Percentiles rank a stretch among this genome's conserved stretches.
phyloP scores from a whole-genome alignment of 2,113 vertebrate species.

The Melanotaenia duboulayi region DNA sequence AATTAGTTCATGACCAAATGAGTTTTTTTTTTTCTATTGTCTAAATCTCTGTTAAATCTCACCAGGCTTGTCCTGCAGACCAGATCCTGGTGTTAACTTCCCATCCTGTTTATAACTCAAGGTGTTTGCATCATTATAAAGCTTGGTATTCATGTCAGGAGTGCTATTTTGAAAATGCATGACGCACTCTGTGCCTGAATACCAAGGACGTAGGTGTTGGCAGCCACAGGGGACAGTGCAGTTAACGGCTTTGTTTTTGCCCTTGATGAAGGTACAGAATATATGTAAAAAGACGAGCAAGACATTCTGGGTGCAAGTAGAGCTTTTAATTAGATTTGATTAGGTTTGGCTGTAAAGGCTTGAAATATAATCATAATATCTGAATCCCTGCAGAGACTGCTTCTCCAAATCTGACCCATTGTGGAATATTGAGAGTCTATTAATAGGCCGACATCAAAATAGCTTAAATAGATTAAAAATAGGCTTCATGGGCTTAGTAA shows the following conservation, averaged over 20 bases:
- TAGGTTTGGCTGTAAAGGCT: not conserved
- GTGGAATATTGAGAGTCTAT: slow-evolving; percentile 1
- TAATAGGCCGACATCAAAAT: slow-evolving; percentile 5
- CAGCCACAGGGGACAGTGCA: slow-evolving; percentile 68
- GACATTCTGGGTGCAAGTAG: not conserved
- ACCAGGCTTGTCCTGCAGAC: not conserved
- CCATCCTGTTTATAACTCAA: slow-evolving; percentile 51
- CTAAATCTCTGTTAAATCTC: not conserved
- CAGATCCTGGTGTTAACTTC: slow-evolving; percentile 38
- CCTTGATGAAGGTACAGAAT: slow-evolving; percentile 68
- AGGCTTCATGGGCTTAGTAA: not conserved
- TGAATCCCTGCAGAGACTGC: not conserved
- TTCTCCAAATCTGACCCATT: not conserved
- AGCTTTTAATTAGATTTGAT: slow-evolving; percentile 4
- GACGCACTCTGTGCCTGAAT: slow-evolving; percentile 58
- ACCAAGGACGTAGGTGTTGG: slow-evolving; percentile 72
- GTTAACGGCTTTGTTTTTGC: slow-evolving; percentile 67
- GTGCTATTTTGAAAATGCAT: slow-evolving; percentile 73
- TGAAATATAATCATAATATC: too few relatives aligned
- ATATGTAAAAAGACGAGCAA: slow-evolving; percentile 34
- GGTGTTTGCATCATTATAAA: slow-evolving; percentile 69
- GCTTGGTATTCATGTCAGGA: slow-evolving; percentile 75
- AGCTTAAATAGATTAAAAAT: slow-evolving; percentile 20
- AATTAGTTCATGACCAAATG: slow-evolving; percentile 13
- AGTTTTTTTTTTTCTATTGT: slow-evolving; percentile 4